Conservation (phyloP, 2,888 invertebrate species). For the Lepidocyrtoides sp. region DNA sequence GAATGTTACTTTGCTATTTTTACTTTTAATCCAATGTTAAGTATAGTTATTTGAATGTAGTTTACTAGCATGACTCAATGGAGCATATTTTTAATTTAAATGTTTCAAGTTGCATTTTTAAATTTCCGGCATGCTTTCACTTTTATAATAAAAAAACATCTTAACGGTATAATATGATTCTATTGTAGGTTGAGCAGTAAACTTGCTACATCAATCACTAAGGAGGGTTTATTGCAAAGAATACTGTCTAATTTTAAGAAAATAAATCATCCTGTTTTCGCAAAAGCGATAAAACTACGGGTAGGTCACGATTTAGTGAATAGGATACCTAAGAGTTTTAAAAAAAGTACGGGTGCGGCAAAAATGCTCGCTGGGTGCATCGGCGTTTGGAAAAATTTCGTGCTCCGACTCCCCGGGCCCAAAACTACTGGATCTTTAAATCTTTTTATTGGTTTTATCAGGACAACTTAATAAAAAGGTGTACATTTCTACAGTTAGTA, state of each 20-base stretch:
- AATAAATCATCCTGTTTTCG: background rate
- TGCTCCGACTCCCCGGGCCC: background rate
- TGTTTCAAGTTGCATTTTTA: too few relatives aligned
- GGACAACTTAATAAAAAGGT: conserved; percentile 50
- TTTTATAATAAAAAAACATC: too few relatives aligned
- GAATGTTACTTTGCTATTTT: too few relatives aligned
- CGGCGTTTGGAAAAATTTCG: background rate
- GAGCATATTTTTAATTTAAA: too few relatives aligned
- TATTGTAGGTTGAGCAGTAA: background rate
- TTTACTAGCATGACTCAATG: too few relatives aligned
- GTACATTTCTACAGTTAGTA: conserved; percentile 14
- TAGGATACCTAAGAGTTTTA: background rate
- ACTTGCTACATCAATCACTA: background rate
- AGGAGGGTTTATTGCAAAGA: background rate
- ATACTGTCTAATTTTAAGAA: background rate
- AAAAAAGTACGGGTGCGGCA: background rate
- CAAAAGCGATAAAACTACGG: background rate
- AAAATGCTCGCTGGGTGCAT: background rate
- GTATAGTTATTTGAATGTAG: too few relatives aligned
- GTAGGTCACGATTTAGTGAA: conserved; percentile 32
- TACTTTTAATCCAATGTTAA: too few relatives aligned
- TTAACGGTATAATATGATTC: background rate
- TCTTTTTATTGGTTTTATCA: background rate
- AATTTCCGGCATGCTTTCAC: too few relatives aligned
- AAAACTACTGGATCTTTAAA: background rate